A percentile compares a stretch with the other conserved stretches of the same genome.
These are phyloP conservation scores for Brenthis ino DNA, from an alignment of 2,888 invertebrate genomes.

Conservation along the genomic window DNA sequence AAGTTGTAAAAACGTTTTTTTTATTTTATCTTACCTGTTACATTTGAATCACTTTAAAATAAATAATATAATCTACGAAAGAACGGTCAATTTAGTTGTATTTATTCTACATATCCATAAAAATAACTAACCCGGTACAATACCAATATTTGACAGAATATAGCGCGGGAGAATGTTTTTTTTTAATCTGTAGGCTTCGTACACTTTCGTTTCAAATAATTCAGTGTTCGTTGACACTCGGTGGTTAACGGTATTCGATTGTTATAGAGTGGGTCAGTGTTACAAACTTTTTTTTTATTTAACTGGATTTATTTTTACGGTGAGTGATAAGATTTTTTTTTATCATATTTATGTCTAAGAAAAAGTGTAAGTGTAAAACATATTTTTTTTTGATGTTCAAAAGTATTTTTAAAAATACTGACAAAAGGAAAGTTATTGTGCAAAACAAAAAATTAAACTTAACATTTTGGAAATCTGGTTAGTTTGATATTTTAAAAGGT, in stretches of 20 bases:
- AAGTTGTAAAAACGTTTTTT: too few species aligned
- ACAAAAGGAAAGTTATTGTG: too few species aligned
- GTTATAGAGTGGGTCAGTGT: conserved; percentile 17
- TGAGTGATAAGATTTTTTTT: conserved; percentile 1
- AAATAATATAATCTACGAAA: too few species aligned
- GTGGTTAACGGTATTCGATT: conserved; percentile 29
- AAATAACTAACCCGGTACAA: too few species aligned
- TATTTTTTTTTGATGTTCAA: background rate
- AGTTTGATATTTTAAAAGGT: too few species aligned
- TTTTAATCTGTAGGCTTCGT: conserved; percentile 4
- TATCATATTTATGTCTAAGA: background rate
- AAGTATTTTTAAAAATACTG: background rate
- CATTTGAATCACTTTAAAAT: too few species aligned
- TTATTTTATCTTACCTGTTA: too few species aligned
- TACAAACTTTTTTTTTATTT: conserved; percentile 12
- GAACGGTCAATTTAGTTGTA: background rate
- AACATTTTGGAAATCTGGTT: too few species aligned
- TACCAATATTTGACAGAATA: background rate
- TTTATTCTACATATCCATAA: background rate
- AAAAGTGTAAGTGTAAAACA: background rate
- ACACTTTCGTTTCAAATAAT: conserved; percentile 12
- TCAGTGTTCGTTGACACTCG: conserved; percentile 32
- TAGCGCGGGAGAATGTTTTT: conserved; percentile 11
- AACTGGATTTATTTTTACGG: conserved; percentile 1
- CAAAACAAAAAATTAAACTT: too few species aligned